Evolutionary conservation across 1,140 invertebrate species (phyloP), one percentile per base, ranked within the genome.

Genomic region (Acyrthosiphon pisum): DNA sequence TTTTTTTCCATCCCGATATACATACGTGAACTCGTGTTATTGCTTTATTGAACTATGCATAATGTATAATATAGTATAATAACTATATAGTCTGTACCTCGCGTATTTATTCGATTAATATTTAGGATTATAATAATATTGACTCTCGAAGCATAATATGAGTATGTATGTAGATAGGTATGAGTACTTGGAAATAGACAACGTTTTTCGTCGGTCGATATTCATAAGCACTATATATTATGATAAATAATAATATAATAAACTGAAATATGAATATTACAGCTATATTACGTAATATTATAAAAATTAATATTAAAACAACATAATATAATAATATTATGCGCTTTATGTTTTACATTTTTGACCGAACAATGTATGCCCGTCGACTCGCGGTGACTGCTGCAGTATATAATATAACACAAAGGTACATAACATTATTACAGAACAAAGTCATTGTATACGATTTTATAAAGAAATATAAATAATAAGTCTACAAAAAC

Each of bases 401-500:
- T 87, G 30, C 26, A 50, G 48, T 50, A 50, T 53, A 22, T 23
- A 53, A 20, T 48, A 48, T n/a, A 46, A 30, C 48, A 30, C 23
- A 41, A 41, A 41, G 41, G 41, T 41, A 44, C 48, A 87, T 46
- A 86, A 86, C 30, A 86, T n/a, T 86, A 86, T 48, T 48, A 48
- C 37, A 30, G 46, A 87, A 46, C 18, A 87, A 48, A 87, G 18
- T 48, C 86, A 87, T 48, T 87, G 86, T 48, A 35, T 87, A 87
- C 30, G 22, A 48, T 87, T 48, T 87, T n/a, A 87, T 48, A 87
- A 87, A 14, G 46, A 87, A 87, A 50, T 46, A 87, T 46, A 87
- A 46, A 87, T 46, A 87, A 87, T 87, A 87, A 46, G 84, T 87
- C 18, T 30, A 87, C 46, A 87, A 48, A 87, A 35, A 87, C 86